Percentiles rank a stretch among this genome's conserved stretches.
Conservation (phyloP, 1,140 invertebrate species). For the Matsumurasca onukii region DNA sequence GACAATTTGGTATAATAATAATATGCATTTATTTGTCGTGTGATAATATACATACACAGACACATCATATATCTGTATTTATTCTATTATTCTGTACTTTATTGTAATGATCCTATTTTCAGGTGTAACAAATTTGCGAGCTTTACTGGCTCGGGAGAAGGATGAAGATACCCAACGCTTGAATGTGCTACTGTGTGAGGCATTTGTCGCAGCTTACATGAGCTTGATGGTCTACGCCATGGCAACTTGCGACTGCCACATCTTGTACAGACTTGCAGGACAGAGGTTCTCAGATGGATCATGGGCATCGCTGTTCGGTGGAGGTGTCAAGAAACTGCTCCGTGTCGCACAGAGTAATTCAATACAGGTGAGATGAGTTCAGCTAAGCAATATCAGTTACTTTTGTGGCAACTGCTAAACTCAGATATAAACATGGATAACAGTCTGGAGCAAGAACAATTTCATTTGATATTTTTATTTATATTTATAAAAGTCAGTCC, state of each 20-base stretch:
- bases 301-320: slow-evolving; percentile 91
- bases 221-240: slow-evolving; percentile 91
- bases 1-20: too few species aligned
- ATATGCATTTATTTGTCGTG: too few species aligned
- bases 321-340: slow-evolving; percentile 88
- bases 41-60: too few species aligned
- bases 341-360: slow-evolving; percentile 63
- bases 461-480: too few species aligned
- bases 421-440: too few species aligned
- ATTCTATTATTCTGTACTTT: too few species aligned
- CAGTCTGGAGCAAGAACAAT: too few species aligned
- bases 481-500: too few species aligned
- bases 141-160: slow-evolving; percentile 86
- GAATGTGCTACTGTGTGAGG: slow-evolving; percentile 88
- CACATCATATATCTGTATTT: too few species aligned
- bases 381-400: too few species aligned
- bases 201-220: slow-evolving; percentile 90
- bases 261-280: slow-evolving; percentile 85
- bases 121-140: slow-evolving; percentile 88
- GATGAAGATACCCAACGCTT: slow-evolving; percentile 95
- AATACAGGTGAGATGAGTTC: slow-evolving; percentile 4
- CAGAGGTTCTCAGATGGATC: slow-evolving; percentile 77
- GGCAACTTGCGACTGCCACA: slow-evolving; percentile 91
- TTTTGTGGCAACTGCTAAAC: too few species aligned
- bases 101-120: too few species aligned